Conservation (phyloP, 1,140 invertebrate species). For the Mactra quadrangularis region DNA sequence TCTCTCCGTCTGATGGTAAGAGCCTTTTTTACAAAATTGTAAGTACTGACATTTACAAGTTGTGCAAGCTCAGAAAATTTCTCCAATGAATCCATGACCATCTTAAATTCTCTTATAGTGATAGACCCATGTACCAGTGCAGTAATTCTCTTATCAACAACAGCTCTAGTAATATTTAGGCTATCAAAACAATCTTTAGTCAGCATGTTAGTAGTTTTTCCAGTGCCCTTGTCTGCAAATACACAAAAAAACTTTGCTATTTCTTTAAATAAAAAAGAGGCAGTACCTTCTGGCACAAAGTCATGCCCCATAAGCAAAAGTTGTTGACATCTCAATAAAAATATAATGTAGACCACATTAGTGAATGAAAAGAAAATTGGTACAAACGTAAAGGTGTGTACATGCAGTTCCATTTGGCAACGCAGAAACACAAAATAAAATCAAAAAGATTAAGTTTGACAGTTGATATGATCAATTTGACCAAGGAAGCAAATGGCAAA, state of each 20-base stretch:
- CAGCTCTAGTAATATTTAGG: neutral
- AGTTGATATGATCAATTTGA: neutral
- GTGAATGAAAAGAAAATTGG: neutral
- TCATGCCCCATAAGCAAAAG: neutral
- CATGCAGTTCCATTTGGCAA: no score
- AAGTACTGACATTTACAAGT: neutral
- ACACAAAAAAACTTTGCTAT: neutral
- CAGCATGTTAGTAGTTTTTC: neutral
- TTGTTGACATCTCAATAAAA: neutral
- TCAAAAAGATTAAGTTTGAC: neutral
- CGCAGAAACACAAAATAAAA: no score
- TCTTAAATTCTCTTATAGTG: neutral
- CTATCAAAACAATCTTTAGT: neutral
- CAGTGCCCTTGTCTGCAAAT: neutral
- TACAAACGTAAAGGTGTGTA: no score
- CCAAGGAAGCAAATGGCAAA: neutral
- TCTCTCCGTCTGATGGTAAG: neutral
- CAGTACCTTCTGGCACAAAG: neutral
- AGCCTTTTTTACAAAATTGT: neutral
- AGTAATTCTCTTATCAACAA: neutral
- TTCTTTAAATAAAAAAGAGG: neutral
- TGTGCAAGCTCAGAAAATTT: constrained; percentile 3
- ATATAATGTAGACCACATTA: neutral
- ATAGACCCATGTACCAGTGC: constrained; percentile 4
- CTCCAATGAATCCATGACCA: neutral